Base-by-base conservation (phyloP, 2,888 invertebrate species). In the Drosophila borborema region DNA sequence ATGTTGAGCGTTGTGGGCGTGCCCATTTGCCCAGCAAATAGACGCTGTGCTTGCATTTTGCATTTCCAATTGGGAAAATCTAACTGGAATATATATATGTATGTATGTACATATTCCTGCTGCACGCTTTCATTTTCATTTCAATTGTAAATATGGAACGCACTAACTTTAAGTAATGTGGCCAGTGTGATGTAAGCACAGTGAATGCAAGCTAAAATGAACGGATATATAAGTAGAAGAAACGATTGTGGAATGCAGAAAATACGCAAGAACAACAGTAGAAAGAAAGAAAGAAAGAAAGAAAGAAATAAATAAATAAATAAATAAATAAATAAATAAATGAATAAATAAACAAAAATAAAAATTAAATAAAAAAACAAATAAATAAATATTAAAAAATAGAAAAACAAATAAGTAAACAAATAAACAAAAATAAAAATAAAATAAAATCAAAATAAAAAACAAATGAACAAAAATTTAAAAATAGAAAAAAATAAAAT, bases 21-120 rank as follows among this genome's bases (percentile, higher is more conserved):
- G 79, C 73, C 79, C 76, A 82, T 73, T 78, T 84, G 84, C 82
- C 82, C 85, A 79, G 85, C 87, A 89, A 89, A 89, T 85, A 89
- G 90, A 89, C 88, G 85, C 77, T 89, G 88, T 69, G 88, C 82
- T 68, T 81, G 85, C 87, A 79, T 87, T 79, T 78, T 61, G 80
- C 82, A 77, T 85, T 73, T 55, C 70, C 76, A 76, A 55, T 59
- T 23, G 20, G 18, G 28, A 6, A 38, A 48, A 38, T 18, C 28
- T 16, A 58, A 20, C 40, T 70, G 7, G 18, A 18, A 51, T 10
- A 31, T 73, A 14, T 45, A 49, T 48, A 20, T 20, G 20, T 20
- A 20, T 20, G 20, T 20, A 12, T n/a, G 18, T 14, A 20, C 3
- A 51, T 64, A n/a, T 54, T 41, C 36, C 40, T 43, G 18, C 38